Evolutionary conservation across 2,113 vertebrate genomes (phyloP), one percentile per base, ranked within the genome.

Genomic region (Anguilla rostrata): DNA sequence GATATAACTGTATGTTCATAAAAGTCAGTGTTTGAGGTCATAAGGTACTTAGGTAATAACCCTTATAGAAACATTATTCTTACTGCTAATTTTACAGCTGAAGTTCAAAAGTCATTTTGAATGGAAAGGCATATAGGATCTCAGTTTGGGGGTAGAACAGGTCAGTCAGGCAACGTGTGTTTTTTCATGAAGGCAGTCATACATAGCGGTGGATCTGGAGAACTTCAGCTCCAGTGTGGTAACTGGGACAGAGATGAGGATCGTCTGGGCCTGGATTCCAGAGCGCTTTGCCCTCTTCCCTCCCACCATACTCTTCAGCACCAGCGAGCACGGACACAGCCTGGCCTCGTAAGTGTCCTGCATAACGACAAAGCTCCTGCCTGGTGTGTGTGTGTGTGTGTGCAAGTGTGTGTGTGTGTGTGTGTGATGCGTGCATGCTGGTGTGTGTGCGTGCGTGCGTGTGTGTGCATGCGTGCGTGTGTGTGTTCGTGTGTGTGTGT

Each of bases 181-280:
- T 85, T 91, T 84, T 83, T 66, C 75, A 0, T 0, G 0, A 90
- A 97, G 97, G 90, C 95, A 94, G 49, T 90, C 88, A 8, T 95
- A 96, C 82, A 95, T 96, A 88, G 92, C 93, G 0, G 95, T 97
- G 90, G 95, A 97, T 90, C 93, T 97, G 15, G 91, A 87, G 84
- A 94, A 85, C 87, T 96, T 97, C 88, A 93, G 84, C 90, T 98
- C 97, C 85, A 92, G 87, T 85, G 94, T 93, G 2, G 96, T 97
- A 49, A 96, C 94, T 0, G 93, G 89, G 26, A 96, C 95, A 16
- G 96, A 96, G 94, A 98, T 97, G 96, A 94, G 96, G 86, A 90
- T 97, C 0, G 9, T 98, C 84, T 98, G 97, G 97, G 96, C 97
- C 88, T 97, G 97, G 97, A 97, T 98, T 84, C 97, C 97, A 0